Conservation (phyloP, 1,140 invertebrate species). For the Drosophila pallidifrons region DNA sequence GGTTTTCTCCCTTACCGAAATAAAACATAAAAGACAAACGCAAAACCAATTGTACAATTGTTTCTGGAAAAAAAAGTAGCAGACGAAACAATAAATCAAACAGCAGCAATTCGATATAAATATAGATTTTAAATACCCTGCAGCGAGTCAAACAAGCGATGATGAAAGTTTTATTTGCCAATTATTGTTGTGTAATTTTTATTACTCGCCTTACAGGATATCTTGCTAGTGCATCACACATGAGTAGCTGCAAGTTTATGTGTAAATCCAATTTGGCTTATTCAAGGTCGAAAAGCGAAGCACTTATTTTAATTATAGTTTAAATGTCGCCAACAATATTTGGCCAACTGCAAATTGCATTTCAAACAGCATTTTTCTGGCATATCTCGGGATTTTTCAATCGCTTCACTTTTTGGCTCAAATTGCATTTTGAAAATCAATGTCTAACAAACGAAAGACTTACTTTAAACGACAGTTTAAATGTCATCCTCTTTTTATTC, state of each 20-base stretch:
- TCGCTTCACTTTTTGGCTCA: no score
- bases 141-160: not conserved
- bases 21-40: conserved; percentile 51
- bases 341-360: no score
- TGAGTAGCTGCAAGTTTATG: not conserved
- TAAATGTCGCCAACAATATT: not conserved
- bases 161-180: no score
- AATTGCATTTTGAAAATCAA: no score
- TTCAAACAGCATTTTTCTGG: no score
- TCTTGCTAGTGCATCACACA: no score
- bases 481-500: no score
- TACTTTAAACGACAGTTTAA: no score
- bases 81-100: conserved; percentile 26
- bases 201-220: no score
- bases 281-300: not conserved
- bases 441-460: no score
- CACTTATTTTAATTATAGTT: not conserved
- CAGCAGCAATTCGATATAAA: conserved; percentile 11
- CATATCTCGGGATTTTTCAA: no score
- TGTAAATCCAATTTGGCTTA: not conserved
- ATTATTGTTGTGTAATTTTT: no score
- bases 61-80: conserved; percentile 6
- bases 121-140: conserved; percentile 3
- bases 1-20: conserved; percentile 36
- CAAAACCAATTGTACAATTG: conserved; percentile 52